Evolutionary conservation across 2,888 invertebrate species (phyloP), one percentile per base, ranked within the genome.

Genomic region (Caprella mutica): DNA sequence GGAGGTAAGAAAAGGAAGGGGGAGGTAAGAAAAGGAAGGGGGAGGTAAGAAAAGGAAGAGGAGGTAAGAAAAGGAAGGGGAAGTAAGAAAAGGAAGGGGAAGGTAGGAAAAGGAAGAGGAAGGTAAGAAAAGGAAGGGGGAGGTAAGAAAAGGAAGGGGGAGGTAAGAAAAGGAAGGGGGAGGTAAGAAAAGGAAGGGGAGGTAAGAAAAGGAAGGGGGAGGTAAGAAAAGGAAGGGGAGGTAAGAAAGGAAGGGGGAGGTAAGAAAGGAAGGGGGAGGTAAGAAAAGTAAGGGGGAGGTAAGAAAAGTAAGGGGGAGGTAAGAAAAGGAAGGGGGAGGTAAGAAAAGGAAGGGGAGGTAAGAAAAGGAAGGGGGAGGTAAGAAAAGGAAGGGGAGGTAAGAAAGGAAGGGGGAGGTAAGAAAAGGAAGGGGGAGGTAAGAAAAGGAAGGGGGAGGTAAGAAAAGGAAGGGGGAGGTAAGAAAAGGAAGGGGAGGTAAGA

Each of bases 61-160:
- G n/a, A 38, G n/a, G 52, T 38, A 14, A 52, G 52, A 52, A 21
- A 52, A 52, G 42, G 39, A 24, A 35, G 4, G 23, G 19, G n/a
- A 23, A 43, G 52, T 19, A 23, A 12, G 19, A 38, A 17, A 6
- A 24, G 23, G 19, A 19, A 6, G n/a, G n/a, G 6, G 23, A 9
- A 39, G 27, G 42, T 19, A 6, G 14, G 26, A n/a, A 24, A 14
- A 43, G 43, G 30, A 14, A 27, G 17, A 26, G 24, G 8, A 12
- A 43, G 43, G 30, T 19, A 14, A 17, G 14, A 24, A 5, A 17
- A 17, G 19, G 19, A 26, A 27, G n/a, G 27, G 17, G 14, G 17
- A 24, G 14, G 42, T 5, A 19, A 17, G 30, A 54, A 5, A 54
- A 35, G 19, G 21, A 4, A 24, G 17, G 44, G 24, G 26, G 17